Percentiles rank a stretch among this genome's conserved stretches.
Conservation (phyloP, 2,113 vertebrate species). For the Sakesphorus luctuosus region DNA sequence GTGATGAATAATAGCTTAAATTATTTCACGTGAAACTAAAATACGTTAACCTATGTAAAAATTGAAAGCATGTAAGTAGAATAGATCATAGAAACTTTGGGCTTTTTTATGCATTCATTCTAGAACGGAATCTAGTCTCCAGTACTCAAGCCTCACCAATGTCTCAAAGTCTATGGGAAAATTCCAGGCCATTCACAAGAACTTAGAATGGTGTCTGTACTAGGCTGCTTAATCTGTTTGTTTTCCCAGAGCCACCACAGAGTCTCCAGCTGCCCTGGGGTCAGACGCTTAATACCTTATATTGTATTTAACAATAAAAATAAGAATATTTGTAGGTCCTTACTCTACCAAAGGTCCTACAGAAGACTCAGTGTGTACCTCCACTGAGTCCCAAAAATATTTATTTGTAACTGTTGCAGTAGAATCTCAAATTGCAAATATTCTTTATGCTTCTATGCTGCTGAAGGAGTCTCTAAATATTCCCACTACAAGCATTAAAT, state of each 20-base stretch:
- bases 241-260: neutral
- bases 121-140: neutral
- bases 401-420: neutral
- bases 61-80: neutral
- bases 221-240: neutral
- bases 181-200: neutral
- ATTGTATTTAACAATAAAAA: neutral
- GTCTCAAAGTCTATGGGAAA: neutral
- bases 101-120: neutral
- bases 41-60: neutral
- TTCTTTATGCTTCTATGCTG: neutral
- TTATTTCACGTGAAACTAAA: neutral
- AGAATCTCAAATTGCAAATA: neutral
- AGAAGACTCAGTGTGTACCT: neutral
- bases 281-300: neutral
- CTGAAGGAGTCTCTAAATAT: neutral
- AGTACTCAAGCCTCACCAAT: neutral
- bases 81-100: neutral
- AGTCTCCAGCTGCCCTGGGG: neutral
- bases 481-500: neutral
- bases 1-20: neutral
- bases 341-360: neutral
- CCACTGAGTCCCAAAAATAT: neutral
- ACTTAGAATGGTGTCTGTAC: neutral
- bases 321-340: neutral